Base-by-base conservation (phyloP, 2,888 invertebrate genomes). In the Coelinius sp. region DNA sequence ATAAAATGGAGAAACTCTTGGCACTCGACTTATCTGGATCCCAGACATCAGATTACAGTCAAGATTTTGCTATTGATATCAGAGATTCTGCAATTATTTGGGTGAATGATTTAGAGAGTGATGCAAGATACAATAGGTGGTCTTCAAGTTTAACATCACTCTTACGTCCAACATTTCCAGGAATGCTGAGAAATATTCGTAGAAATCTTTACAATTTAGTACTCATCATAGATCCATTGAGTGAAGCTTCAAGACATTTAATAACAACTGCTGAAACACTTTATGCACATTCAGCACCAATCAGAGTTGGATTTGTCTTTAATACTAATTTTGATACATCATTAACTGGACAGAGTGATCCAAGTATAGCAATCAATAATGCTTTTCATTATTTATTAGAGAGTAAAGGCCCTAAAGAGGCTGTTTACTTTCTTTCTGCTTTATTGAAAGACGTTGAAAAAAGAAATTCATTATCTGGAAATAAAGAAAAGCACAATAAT, bases 111-210 rank as follows among this genome's bases (percentile, higher is more conserved):
- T 92, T 99, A 71, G 99, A 99, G 89, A 92, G 90, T 7, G 99
- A 99, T 89, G 90, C 93, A 52, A 92, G 94, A 76, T 99, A 98
- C 86, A 90, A 91, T 27, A 91, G 94, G 70, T 99, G 98, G 99
- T 95, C 97, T 0, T 90, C 92, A 0, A 95, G 95, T 41, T 92
- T 96, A 68, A 95, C 95, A 90, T 97, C 98, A 82, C 89, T 99
- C 75, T 89, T 99, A 75, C 90, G 98, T 73, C 98, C 99, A n/a
- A 97, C 97, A 0, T 99, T 97, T 85, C 98, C 98, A 0, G 99
- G 99, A 69, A 98, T 99, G 97, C 89, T 99, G 74, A 90, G 99
- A 76, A 95, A 95, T 84, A 91, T 96, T 80, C 91, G 95, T 72
- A 92, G 94, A 80, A 97, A 97, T 88, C 90, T 98, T 24, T 95